A percentile compares a stretch with the other conserved stretches of the same genome.
These are phyloP conservation scores for Drosophila vallismaia DNA, from an alignment of 2,888 invertebrate species.

Conservation along the genomic window DNA sequence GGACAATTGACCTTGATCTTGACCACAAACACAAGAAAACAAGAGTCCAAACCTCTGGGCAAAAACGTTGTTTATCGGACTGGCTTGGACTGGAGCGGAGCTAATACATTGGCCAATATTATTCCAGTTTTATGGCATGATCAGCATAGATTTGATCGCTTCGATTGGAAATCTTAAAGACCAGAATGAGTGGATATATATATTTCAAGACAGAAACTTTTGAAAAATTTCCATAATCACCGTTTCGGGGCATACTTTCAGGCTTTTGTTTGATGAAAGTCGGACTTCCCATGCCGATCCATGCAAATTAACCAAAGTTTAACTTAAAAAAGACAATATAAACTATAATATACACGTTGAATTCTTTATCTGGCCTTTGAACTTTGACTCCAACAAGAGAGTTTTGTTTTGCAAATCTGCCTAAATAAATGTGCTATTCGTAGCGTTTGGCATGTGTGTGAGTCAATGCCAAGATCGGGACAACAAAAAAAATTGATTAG, in stretches of 20 bases:
- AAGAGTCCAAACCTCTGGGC: constrained; percentile 25
- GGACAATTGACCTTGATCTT: constrained; percentile 73
- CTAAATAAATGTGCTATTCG: constrained; percentile 14
- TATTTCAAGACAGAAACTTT: constrained; percentile 5
- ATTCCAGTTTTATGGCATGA: constrained; percentile 39
- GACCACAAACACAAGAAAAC: constrained; percentile 65
- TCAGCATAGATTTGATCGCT: constrained; percentile 23
- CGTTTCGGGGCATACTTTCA: constrained; percentile 17
- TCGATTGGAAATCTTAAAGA: neutral
- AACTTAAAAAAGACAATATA: neutral
- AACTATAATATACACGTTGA: constrained; percentile 2
- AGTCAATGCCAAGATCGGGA: constrained; percentile 28
- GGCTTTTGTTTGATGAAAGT: neutral
- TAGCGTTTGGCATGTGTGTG: constrained; percentile 24
- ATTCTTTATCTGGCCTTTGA: constrained; percentile 34
- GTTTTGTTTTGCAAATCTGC: constrained; percentile 20
- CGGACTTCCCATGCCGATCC: neutral
- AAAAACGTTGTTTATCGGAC: constrained; percentile 13
- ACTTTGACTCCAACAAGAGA: constrained; percentile 23
- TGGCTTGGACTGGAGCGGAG: constrained; percentile 23
- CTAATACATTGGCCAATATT: constrained; percentile 17
- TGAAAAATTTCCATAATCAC: constrained; percentile 13
- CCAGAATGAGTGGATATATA: constrained; percentile 9
- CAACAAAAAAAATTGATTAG: constrained; percentile 53
- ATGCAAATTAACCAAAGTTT: constrained; percentile 18